Base-by-base conservation (phyloP, 2,888 invertebrate genomes). In the Pterobdella sp. region DNA sequence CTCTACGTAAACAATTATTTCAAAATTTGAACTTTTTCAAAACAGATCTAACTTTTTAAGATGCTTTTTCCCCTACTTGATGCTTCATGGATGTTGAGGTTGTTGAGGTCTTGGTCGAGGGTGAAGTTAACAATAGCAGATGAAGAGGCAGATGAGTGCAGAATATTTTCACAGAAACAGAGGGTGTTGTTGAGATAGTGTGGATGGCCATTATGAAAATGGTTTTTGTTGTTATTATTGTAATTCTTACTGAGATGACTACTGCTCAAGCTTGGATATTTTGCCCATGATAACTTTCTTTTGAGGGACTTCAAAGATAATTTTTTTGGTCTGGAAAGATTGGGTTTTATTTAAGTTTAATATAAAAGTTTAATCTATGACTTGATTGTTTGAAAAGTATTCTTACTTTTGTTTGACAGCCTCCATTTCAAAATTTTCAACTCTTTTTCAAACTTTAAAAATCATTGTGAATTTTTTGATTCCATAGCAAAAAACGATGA, bases 221-320 rank as follows among this genome's bases (percentile, higher is more conserved):
- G 35, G 36, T 26, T 36, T 32, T 32, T 10, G 32, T 31, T 42
- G 69, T 26, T 69, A 52, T 37, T 36, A 52, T 32, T 10, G 32
- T 31, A 26, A 52, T 26, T 69, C 52, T 37, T 69, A 34, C 37
- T 69, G 49, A 42, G 69, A 4, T 37, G n/a, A 31, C 14, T 4
- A 52, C 52, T 69, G 69, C 49, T 69, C 22, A 36, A 32, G 66
- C 74, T 65, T 31, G 71, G 63, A 34, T 70, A 65, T 31, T 56
- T 64, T 31, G 74, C 68, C 74, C 74, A 74, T 22, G 74, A 74
- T 42, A 74, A 56, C 10, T 67, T 22, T 32, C 74, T 56, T 37
- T 74, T 74, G 29, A 74, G 67, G 32, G 60, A 10, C 29, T 74
- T 74, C 32, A 74, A 42, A 36, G 74, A 74, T 60, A 74, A 52